A percentile compares a stretch with the other conserved stretches of the same genome.
phyloP scores from a whole-genome alignment of 2,888 invertebrate genomes.

The Bimastos eiseni region DNA sequence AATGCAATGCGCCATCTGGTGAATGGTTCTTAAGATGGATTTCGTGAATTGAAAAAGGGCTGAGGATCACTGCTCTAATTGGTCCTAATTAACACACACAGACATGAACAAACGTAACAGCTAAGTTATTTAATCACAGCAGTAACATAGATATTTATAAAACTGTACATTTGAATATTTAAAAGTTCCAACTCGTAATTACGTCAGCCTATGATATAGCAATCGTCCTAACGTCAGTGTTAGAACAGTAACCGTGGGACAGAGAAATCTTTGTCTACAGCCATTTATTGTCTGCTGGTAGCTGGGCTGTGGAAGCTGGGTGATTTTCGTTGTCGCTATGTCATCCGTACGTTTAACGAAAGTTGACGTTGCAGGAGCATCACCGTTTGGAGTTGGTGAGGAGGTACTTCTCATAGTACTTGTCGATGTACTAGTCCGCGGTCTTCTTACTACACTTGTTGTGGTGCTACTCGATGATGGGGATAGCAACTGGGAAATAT shows the following conservation, averaged over 20 bases:
- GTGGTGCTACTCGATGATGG: not conserved
- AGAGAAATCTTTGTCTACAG: not conserved
- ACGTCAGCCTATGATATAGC: not conserved
- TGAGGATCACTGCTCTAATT: not conserved
- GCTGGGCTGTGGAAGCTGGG: not conserved
- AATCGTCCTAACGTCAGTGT: not conserved
- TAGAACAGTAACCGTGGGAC: not conserved
- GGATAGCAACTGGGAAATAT: not conserved
- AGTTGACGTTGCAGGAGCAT: not conserved
- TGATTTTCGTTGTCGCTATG: not conserved
- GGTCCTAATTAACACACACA: not conserved
- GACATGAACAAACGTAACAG: not conserved
- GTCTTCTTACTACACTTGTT: not conserved
- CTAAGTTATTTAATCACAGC: constrained; percentile 13
- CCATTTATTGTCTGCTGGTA: not conserved
- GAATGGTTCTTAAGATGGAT: too few species aligned
- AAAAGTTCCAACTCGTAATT: not conserved
- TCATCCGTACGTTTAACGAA: not conserved
- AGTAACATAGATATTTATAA: not conserved
- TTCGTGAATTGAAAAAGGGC: too few species aligned
- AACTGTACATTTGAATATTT: constrained; percentile 4
- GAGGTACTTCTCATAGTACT: constrained; percentile 4
- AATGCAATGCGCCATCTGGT: too few species aligned
- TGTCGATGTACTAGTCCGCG: constrained; percentile 9
- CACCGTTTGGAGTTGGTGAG: not conserved